These are phyloP conservation scores for Odocoileus virginianus DNA, from an alignment of 2,113 vertebrate species.

Conservation along the genomic window DNA sequence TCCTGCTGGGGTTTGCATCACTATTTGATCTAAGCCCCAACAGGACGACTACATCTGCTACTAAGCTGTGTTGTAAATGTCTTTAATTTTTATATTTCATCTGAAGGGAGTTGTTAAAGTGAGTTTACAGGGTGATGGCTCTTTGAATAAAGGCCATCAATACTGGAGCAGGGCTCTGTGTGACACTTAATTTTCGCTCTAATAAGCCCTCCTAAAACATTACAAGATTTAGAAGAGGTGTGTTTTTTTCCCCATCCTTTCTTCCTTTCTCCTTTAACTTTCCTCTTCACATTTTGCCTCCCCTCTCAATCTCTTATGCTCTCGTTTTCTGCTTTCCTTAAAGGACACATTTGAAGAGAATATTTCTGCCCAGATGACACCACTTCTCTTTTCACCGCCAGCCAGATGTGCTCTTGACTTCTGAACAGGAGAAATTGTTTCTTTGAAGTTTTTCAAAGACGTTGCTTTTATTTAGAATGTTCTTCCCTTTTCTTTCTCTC, in stretches of 20 bases:
- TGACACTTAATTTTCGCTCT: constrained; percentile 85
- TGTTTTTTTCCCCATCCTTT: constrained; percentile 29
- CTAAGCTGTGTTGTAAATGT: constrained; percentile 89
- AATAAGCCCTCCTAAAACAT: constrained; percentile 85
- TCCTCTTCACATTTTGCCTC: constrained; percentile 56
- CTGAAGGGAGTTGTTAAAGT: constrained; percentile 86
- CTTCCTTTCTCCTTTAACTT: constrained; percentile 72
- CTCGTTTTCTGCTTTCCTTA: constrained; percentile 57
- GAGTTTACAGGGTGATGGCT: constrained; percentile 85
- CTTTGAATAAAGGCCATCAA: constrained; percentile 85
- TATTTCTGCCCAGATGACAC: constrained; percentile 80
- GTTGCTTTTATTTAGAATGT: constrained; percentile 77
- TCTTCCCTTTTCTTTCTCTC: constrained; percentile 51
- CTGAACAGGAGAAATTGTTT: constrained; percentile 77
- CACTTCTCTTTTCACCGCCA: constrained; percentile 80
- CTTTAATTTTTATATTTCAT: constrained; percentile 89
- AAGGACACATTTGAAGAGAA: constrained; percentile 76
- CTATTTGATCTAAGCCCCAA: constrained; percentile 85
- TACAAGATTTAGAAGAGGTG: constrained; percentile 75
- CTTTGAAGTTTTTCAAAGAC: constrained; percentile 84
- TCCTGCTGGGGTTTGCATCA: constrained; percentile 82
- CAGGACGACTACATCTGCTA: constrained; percentile 86
- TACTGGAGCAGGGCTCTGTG: constrained; percentile 79
- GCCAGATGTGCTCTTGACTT: constrained; percentile 81
- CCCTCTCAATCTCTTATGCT: not conserved